A percentile compares a stretch with the other conserved stretches of the same genome.
phyloP scores from a whole-genome alignment of 1,140 invertebrate genomes.

The Bombyx mandarina region DNA sequence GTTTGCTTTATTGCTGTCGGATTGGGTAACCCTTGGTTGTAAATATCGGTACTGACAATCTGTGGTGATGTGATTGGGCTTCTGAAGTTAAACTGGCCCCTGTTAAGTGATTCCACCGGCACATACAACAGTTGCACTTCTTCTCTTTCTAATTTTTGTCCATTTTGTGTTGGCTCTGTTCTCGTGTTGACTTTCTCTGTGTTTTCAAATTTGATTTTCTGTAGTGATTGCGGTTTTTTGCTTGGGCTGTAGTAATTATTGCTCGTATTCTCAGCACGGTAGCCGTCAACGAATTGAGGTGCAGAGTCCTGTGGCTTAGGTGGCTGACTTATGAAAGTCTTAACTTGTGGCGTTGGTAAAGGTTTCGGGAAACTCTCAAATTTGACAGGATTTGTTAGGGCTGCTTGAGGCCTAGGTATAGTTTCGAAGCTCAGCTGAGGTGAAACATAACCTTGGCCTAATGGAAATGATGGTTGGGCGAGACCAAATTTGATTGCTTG shows the following conservation, averaged over 20 bases:
- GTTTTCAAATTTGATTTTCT: conserved; percentile 52
- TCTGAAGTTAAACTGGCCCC: conserved; percentile 69
- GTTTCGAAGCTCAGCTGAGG: conserved; percentile 43
- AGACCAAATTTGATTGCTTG: conserved; percentile 52
- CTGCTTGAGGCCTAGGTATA: conserved; percentile 25
- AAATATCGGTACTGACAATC: conserved; percentile 42
- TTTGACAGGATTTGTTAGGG: conserved; percentile 30
- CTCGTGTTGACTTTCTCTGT: conserved; percentile 34
- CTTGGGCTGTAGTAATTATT: conserved; percentile 24
- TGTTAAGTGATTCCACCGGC: conserved; percentile 80
- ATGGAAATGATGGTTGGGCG: conserved; percentile 44
- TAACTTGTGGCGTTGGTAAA: conserved; percentile 27
- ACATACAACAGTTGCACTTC: conserved; percentile 85
- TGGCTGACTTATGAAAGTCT: conserved; percentile 28
- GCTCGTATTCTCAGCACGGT: conserved; percentile 47
- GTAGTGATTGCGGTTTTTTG: conserved; percentile 42
- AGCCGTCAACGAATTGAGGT: conserved; percentile 59
- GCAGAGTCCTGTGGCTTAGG: conserved; percentile 28
- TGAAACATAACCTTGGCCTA: conserved; percentile 54
- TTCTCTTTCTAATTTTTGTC: conserved; percentile 68
- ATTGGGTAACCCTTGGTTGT: conserved; percentile 36
- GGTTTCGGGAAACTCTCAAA: conserved; percentile 36
- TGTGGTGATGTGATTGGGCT: conserved; percentile 37
- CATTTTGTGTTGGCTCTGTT: conserved; percentile 19
- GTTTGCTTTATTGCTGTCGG: conserved; percentile 42